These are phyloP conservation scores for Trissonchulus latispiculum DNA, from an alignment of 2,888 invertebrate genomes.

Conservation along the genomic window DNA sequence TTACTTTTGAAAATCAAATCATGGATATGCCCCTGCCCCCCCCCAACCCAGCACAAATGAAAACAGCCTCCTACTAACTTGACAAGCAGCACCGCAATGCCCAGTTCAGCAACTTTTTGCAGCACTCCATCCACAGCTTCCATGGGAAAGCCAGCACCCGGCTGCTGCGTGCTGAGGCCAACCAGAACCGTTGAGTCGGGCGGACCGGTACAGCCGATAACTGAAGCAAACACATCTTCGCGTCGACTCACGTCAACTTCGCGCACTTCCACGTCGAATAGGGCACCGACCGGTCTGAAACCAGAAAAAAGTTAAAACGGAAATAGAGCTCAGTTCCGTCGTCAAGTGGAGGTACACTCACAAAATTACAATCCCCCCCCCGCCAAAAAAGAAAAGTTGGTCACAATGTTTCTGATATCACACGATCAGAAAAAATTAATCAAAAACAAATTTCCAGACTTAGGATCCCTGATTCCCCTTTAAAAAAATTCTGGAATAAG, in stretches of 20 bases:
- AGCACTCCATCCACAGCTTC: conserved; percentile 32
- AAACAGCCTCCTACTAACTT: no score
- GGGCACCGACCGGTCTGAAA: conserved; percentile 72
- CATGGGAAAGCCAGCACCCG: conserved; percentile 31
- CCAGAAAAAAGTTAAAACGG: background rate
- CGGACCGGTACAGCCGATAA: conserved; percentile 60
- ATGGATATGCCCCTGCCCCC: no score
- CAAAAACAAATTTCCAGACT: no score
- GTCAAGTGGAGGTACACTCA: background rate
- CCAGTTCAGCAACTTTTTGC: conserved; percentile 35
- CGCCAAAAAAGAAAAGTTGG: no score
- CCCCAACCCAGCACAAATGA: no score
- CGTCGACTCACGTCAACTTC: conserved; percentile 66
- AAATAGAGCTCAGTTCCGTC: background rate
- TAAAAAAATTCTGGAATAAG: no score
- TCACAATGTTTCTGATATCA: no score
- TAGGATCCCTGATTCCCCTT: no score
- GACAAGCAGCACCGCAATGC: conserved; percentile 33
- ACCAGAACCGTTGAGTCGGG: conserved; percentile 87
- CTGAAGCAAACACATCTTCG: conserved; percentile 60
- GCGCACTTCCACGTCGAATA: conserved; percentile 74
- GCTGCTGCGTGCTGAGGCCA: conserved; percentile 44
- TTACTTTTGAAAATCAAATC: no score
- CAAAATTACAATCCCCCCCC: background rate
- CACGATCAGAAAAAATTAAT: no score